phyloP scores from a whole-genome alignment of 2,797 vertebrate species.

The Eremophila alpestris region DNA sequence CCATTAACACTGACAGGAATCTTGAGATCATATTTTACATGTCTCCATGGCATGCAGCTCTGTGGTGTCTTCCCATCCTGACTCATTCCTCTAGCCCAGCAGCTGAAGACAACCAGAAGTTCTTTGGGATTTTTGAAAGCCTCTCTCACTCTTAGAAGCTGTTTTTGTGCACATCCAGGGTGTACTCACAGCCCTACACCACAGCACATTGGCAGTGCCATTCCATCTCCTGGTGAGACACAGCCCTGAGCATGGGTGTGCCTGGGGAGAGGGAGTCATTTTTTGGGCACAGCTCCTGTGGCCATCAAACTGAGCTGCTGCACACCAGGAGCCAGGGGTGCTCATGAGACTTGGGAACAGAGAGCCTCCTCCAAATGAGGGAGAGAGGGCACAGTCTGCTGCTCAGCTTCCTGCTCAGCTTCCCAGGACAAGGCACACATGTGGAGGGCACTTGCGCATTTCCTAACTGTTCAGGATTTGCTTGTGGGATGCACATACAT shows the following conservation, averaged over 20 bases:
- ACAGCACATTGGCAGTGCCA: neutral
- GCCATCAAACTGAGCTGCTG: neutral
- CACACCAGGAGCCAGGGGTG: neutral
- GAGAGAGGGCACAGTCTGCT: neutral
- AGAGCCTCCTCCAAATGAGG: neutral
- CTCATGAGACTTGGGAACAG: accelerated
- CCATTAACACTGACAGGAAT: neutral
- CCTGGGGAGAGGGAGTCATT: neutral
- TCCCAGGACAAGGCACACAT: neutral
- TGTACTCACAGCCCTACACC: neutral
- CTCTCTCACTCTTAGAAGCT: neutral
- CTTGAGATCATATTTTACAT: neutral
- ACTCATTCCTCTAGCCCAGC: neutral
- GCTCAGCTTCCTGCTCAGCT: neutral
- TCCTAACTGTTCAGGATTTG: accelerated
- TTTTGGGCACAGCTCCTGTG: neutral
- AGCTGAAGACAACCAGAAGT: neutral
- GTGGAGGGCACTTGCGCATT: neutral
- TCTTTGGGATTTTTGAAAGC: neutral
- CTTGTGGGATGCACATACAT: accelerated
- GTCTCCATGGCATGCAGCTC: neutral
- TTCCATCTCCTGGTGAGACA: neutral
- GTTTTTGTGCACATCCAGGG: neutral
- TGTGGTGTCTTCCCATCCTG: neutral
- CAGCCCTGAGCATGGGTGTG: neutral